Base-by-base conservation (phyloP, 2,888 invertebrate genomes). In the Andrena haemorrhoa region DNA sequence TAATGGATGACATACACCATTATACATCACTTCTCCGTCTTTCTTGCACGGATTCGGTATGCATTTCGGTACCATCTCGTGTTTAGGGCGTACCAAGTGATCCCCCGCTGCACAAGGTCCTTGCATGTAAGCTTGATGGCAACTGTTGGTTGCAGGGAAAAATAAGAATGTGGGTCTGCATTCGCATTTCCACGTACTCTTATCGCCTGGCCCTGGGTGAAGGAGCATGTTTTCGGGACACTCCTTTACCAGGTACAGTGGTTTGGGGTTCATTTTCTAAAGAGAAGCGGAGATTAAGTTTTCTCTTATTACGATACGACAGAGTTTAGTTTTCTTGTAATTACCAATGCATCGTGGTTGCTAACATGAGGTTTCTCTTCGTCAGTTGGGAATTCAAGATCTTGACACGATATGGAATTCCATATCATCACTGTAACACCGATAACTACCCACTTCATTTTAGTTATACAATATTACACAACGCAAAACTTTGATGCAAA, bases 151-250 rank as follows among this genome's bases (percentile, higher is more conserved):
- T 31, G 94, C 91, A 1, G 96, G 96, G 89, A 96, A 95, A 90
- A 96, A 97, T 31, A 96, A 84, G 75, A 87, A 92, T 66, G 93
- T 92, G 65, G 94, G 92, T 79, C 91, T 93, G 86, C 95, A 95
- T 79, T 95, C 95, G 79, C 95, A 95, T 70, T 96, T 95, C 96
- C 96, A 96, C 85, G 96, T 96, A 80, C 95, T 95, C 65, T 94
- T 94, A 86, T 95, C 95, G 1, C 86, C 86, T 86, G 96, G 95
- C 1, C 96, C 96, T 0, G 96, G 96, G 91, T 97, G 97, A 7
- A 95, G 95, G 0, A 96, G 91, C 94, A 97, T 96, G 90, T 96
- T 95, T 58, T 94, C 94, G 0, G 95, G 95, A 90, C 97, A 97
- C 88, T 93, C 94, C 0, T 95, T 94, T 0, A 96, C 96, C 33